These are phyloP conservation scores for Porites divaricata DNA, from an alignment of 92 coral and sea anemone genomes.

Conservation along the genomic window DNA sequence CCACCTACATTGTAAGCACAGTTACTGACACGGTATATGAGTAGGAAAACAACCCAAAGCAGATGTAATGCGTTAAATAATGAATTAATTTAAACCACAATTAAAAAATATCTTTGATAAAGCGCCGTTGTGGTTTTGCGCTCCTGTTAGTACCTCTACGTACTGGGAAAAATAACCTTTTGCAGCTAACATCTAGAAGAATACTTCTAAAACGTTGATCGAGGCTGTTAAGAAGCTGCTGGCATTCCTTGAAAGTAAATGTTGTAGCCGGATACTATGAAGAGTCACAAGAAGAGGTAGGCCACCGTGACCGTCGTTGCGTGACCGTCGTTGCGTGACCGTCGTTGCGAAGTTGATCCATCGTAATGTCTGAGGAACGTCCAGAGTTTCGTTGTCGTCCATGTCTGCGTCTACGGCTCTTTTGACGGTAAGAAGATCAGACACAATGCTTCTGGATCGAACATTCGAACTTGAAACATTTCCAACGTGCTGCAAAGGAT, in stretches of 20 bases:
- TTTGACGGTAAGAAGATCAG: not conserved
- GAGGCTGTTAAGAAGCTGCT: not conserved
- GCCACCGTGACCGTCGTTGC: constrained; percentile 7
- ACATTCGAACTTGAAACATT: not conserved
- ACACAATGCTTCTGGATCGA: constrained; percentile 5
- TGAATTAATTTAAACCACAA: too few relatives aligned
- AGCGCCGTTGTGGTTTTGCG: not conserved
- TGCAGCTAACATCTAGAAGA: constrained; percentile 1
- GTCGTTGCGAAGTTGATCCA: too few relatives aligned
- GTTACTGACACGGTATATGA: too few relatives aligned
- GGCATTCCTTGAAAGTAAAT: constrained; percentile 2
- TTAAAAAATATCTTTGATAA: not conserved
- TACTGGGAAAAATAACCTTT: constrained; percentile 3
- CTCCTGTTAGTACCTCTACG: not conserved
- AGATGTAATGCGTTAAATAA: too few relatives aligned
- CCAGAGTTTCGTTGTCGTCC: not conserved
- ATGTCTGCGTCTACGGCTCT: constrained; percentile 11
- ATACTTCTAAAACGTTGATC: not conserved
- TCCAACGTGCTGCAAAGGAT: constrained; percentile 26
- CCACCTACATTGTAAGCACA: too few relatives aligned
- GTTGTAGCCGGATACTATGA: not conserved
- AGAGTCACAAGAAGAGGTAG: not conserved
- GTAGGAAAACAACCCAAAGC: too few relatives aligned
- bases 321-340: not conserved
- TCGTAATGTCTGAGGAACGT: not conserved